Percentiles rank a stretch among this genome's conserved stretches.
Conservation (phyloP, 1,140 invertebrate species). For the Lamellibrachia luymesi region DNA sequence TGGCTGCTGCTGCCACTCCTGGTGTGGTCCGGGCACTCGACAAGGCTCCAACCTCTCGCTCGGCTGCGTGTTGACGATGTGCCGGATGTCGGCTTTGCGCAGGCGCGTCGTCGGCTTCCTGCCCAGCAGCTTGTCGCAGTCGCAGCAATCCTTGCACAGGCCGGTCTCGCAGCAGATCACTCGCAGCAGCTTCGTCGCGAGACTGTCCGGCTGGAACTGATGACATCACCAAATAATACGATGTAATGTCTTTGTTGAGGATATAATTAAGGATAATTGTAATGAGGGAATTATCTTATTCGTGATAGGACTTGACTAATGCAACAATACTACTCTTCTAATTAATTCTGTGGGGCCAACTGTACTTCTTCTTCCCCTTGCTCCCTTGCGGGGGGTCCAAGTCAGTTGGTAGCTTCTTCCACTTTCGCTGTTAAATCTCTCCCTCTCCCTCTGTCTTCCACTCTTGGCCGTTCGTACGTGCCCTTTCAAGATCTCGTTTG, state of each 20-base stretch:
- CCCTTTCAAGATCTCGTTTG: too few species aligned
- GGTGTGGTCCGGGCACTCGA: constrained; percentile 7
- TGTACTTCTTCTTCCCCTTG: too few species aligned
- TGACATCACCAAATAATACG: background rate
- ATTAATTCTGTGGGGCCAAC: background rate
- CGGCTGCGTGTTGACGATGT: constrained; percentile 14
- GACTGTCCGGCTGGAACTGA: constrained; percentile 22
- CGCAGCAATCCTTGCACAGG: constrained; percentile 3
- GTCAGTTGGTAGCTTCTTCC: too few species aligned
- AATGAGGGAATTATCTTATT: too few species aligned
- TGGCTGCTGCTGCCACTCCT: background rate
- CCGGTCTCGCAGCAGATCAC: constrained; percentile 22
- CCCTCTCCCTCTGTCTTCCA: too few species aligned
- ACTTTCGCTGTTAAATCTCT: too few species aligned
- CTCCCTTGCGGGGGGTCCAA: too few species aligned
- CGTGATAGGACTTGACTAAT: too few species aligned
- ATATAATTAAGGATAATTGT: too few species aligned
- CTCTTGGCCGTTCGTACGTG: too few species aligned
- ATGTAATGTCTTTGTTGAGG: too few species aligned
- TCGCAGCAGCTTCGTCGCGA: constrained; percentile 16
- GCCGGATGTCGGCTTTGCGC: constrained; percentile 24
- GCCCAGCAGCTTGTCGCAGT: background rate
- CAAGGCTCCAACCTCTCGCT: background rate
- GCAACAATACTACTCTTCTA: too few species aligned
- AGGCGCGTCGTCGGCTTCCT: constrained; percentile 6